phyloP scores from a whole-genome alignment of 2,888 invertebrate species.

The Brachypalpus laphriformis region DNA sequence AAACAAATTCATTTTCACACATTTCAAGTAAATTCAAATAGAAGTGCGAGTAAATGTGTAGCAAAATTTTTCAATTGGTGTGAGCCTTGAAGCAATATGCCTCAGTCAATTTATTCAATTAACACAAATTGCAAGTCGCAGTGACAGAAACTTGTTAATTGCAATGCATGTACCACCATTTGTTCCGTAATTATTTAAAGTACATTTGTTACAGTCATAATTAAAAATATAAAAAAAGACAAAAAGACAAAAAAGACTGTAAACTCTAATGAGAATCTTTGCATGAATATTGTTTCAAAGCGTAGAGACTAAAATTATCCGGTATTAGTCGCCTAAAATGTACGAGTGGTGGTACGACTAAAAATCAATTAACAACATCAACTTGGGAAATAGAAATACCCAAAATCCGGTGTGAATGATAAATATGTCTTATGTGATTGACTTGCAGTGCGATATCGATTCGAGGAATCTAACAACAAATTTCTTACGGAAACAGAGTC shows the following conservation, averaged over 20 bases:
- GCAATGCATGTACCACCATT: neutral
- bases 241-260: neutral
- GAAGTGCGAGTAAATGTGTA: neutral
- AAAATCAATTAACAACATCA: neutral
- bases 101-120: slow-evolving; percentile 33
- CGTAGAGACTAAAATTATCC: neutral
- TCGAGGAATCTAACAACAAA: too few relatives aligned
- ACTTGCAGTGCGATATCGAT: neutral
- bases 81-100: slow-evolving; percentile 16
- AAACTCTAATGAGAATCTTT: neutral
- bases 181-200: slow-evolving; percentile 1
- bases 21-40: neutral
- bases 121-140: slow-evolving; percentile 39
- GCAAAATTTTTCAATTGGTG: slow-evolving; percentile 15
- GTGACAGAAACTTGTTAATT: slow-evolving; percentile 33
- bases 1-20: slow-evolving; percentile 4
- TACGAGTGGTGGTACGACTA: neutral
- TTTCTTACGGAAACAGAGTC: too few relatives aligned
- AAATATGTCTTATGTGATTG: neutral
- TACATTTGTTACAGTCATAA: neutral
- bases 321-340: neutral
- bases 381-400: neutral
- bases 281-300: neutral
- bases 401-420: neutral
- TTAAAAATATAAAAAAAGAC: neutral